Evolutionary conservation across 2,888 invertebrate genomes (phyloP).

Genomic region (Minunthozetes semirufus): DNA sequence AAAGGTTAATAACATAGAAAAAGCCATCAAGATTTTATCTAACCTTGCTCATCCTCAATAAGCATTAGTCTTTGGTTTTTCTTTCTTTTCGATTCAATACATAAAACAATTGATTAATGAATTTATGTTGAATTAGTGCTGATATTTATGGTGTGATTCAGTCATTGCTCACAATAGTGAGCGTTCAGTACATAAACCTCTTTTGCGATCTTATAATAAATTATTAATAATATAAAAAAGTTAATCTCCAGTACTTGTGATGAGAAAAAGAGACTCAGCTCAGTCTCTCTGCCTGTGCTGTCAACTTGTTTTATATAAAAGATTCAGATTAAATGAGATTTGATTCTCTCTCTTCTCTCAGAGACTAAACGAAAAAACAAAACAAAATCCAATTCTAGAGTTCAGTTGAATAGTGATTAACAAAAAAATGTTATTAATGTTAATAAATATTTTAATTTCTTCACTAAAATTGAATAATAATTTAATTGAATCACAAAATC

Average conservation of each 20-base stretch:
- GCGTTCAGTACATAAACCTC: no score
- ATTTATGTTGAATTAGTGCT: background rate
- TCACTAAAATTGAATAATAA: no score
- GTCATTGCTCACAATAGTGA: slow-evolving; percentile 2
- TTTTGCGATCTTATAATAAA: background rate
- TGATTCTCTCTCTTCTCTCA: background rate
- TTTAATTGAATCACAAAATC: no score
- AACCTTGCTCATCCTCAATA: background rate
- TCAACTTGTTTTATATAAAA: slow-evolving; percentile 8
- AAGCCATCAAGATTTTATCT: background rate
- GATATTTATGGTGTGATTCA: slow-evolving; percentile 1
- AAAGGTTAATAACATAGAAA: background rate
- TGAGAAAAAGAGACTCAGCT: background rate
- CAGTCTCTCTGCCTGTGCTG: background rate
- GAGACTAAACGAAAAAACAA: background rate
- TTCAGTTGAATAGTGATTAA: no score
- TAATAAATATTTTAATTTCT: no score
- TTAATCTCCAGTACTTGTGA: background rate
- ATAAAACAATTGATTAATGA: slow-evolving; percentile 8
- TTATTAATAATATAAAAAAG: slow-evolving; percentile 7
- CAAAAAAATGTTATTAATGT: no score
- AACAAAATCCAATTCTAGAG: no score
- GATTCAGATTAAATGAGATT: background rate
- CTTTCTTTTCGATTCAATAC: background rate
- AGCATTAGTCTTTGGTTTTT: background rate